Evolutionary conservation across 2,797 vertebrate species (phyloP), one percentile per base, ranked within the genome.

Genomic region (Bryconaethiops microstoma): DNA sequence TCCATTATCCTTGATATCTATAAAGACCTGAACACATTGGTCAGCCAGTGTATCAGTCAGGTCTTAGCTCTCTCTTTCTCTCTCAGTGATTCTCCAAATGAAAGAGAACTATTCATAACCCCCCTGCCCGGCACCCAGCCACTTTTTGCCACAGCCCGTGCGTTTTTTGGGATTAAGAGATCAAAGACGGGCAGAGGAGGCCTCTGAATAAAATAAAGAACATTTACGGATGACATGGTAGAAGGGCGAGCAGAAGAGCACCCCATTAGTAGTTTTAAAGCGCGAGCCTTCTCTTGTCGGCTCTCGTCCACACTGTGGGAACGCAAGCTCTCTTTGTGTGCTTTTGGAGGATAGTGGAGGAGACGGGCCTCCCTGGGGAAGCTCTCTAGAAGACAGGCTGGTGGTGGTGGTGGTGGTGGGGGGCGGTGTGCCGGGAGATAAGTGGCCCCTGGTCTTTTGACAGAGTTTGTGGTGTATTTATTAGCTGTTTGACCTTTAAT

Each of bases 251-350:
- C 57, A 60, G 45, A 52, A 62, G 45, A 79, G 57, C 68, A 62
- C 64, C 74, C 74, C 64, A 84, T 83, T 86, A 74, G 83, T 79
- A 67, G 57, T 82, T 81, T 79, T 55, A 76, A 79, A 84, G 77
- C 59, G 48, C 14, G 42, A 21, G 52, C 74, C 71, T 81, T 63
- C 72, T 72, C 80, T 78, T 29, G 40, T 57, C 62, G 45, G 59
- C 55, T 40, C 13, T 23, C 2, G 7, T 45, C 42, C 29, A 69
- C 70, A 60, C 74, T 52, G 75, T n/a, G 54, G 75, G 45, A 54
- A 39, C 14, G n/a, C 4, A 5, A 39, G 23, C 63, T 35, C 19
- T 80, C 29, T 45, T 70, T 79, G 68, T 82, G 50, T 39, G 78
- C 13, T 52, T 71, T 69, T 45, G 2, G 57, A 81, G 59, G 71